Evolutionary conservation across 1,140 invertebrate genomes (phyloP), one percentile per base, ranked within the genome.

Genomic region (Ganaspis sp.): DNA sequence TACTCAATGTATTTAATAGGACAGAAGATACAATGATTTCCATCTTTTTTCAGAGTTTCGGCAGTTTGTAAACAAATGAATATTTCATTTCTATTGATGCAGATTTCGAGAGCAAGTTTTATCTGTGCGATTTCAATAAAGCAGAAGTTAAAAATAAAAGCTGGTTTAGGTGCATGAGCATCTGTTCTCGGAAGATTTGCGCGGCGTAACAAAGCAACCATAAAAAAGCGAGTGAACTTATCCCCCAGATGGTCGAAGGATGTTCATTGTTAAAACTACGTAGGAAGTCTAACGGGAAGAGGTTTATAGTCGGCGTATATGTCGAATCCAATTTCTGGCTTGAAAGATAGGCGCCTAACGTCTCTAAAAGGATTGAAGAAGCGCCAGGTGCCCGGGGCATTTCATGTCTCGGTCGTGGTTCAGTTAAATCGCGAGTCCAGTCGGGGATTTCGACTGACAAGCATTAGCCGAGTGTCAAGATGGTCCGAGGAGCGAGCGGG

Each of bases 371-470:
- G 23, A 29, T 64, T 6, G 58, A 29, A 29, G 58, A 64, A 64
- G 58, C 58, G 58, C 53, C 53, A 17, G 5, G 53, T 12, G 12
- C 58, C 58, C 12, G 9, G 23, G 58, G 58, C 2, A 29, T 26
- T 29, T 64, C 58, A 64, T 64, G 58, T 64, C 26, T 64, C 26
- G 58, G 15, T 64, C 58, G 9, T 64, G 21, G 45, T n/a, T 49
- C 23, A 26, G 23, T 64, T 64, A 26, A 29, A 64, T n/a, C 26
- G 15, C 54, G 54, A 26, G 23, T 29, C 21, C 11, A 26, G 23
- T 64, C 26, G 12, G 15, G 79, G 75, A 78, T 79, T 83, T 76
- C 76, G 79, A 79, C 75, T 77, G 82, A 79, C 72, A 75, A 71
- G 75, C 80, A 70, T 74, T 76, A 79, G 78, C 71, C 54, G 21